These are phyloP conservation scores for Oreotragus oreotragus DNA, from an alignment of 2,113 vertebrate genomes.

Conservation along the genomic window DNA sequence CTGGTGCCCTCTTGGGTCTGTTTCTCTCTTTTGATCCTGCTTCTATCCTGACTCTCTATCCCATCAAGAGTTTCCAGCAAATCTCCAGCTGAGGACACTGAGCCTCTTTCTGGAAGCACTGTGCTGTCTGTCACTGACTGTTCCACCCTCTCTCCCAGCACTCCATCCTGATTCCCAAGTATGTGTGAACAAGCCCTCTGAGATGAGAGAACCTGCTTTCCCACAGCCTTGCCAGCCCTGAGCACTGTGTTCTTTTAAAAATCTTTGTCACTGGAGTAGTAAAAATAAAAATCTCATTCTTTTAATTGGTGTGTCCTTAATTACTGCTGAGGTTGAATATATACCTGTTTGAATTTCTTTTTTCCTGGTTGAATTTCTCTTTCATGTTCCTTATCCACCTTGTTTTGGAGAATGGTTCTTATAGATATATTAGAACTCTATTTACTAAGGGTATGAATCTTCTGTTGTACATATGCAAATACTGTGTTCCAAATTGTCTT, in stretches of 20 bases:
- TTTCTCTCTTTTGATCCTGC: neutral
- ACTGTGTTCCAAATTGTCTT: neutral
- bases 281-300: slow-evolving; percentile 6
- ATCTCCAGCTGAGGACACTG: neutral
- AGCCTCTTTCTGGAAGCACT: neutral
- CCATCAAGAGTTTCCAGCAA: neutral
- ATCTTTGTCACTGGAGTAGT: neutral
- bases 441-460: neutral
- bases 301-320: neutral
- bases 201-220: neutral
- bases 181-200: neutral
- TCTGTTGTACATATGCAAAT: neutral
- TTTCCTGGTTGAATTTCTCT: neutral
- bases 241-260: neutral
- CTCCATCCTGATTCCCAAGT: neutral
- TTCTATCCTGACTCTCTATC: neutral
- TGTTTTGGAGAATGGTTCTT: neutral
- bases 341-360: neutral
- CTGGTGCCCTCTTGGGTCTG: neutral
- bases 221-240: neutral
- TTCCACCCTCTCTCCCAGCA: neutral
- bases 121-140: neutral
- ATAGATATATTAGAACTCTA: neutral
- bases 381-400: neutral
- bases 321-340: neutral